A percentile compares a stretch with the other conserved stretches of the same genome.
These are phyloP conservation scores for Hormiphora californensis DNA, from an alignment of 37 sponge, comb jelly and placozoan species.

Conservation along the genomic window DNA sequence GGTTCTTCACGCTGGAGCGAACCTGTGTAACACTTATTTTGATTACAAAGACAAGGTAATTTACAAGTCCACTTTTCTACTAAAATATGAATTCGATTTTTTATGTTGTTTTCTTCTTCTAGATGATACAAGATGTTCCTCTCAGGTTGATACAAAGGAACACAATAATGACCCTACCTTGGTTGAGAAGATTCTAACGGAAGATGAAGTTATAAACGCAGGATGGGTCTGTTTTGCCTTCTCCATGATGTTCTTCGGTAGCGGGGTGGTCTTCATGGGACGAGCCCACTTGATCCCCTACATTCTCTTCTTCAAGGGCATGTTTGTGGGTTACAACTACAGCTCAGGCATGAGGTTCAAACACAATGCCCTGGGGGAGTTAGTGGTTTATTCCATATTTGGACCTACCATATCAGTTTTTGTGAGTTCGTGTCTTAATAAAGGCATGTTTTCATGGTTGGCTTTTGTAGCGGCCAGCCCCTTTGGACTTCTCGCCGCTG, in stretches of 20 bases:
- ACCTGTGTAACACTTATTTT: slow-evolving; percentile 18
- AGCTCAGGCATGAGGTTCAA: not conserved
- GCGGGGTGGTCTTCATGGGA: not conserved
- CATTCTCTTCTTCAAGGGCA: slow-evolving; percentile 6
- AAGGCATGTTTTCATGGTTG: not conserved
- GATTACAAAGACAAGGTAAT: not conserved
- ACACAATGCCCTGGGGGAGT: slow-evolving; percentile 32
- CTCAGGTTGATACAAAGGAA: slow-evolving; percentile 29
- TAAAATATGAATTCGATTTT: too few species aligned
- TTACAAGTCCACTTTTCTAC: not conserved
- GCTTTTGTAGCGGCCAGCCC: slow-evolving; percentile 1
- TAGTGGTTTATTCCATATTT: not conserved
- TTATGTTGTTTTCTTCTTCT: not conserved
- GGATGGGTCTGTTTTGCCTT: slow-evolving; percentile 6
- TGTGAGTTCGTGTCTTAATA: not conserved
- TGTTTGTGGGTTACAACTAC: not conserved
- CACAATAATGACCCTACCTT: not conserved
- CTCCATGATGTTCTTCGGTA: slow-evolving; percentile 20
- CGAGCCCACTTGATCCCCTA: slow-evolving; percentile 2
- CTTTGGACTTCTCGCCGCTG: not conserved
- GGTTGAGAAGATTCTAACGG: not conserved
- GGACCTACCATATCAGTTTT: slow-evolving; percentile 12
- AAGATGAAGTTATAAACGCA: slow-evolving; percentile 39
- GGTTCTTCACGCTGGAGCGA: not conserved
- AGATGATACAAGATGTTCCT: not conserved